phyloP scores from a whole-genome alignment of 2,113 vertebrate species.

The Laticauda colubrina region DNA sequence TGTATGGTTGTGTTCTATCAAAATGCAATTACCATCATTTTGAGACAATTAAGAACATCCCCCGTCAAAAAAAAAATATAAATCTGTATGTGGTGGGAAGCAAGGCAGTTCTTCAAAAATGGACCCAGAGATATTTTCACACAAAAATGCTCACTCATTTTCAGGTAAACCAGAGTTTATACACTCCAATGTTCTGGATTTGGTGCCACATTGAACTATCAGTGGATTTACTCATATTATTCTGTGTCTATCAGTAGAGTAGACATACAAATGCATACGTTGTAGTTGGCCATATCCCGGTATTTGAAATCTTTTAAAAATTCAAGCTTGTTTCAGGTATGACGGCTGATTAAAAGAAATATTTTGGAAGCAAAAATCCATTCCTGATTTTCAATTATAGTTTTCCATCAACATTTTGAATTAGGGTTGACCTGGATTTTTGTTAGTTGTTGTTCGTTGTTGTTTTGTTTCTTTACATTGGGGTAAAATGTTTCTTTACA shows the following conservation, averaged over 20 bases:
- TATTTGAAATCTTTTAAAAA: background rate
- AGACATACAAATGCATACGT: background rate
- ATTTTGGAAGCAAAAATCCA: background rate
- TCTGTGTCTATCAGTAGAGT: background rate
- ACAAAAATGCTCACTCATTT: background rate
- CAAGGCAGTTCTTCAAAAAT: background rate
- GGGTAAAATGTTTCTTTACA: background rate
- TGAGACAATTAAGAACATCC: background rate
- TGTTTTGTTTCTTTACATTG: background rate
- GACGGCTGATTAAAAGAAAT: background rate
- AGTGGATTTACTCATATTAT: background rate
- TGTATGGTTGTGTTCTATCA: background rate
- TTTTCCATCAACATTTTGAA: background rate
- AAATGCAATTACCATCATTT: background rate
- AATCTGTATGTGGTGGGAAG: background rate
- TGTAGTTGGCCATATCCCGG: background rate
- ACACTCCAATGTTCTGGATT: background rate
- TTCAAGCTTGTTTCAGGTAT: background rate
- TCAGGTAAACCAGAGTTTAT: background rate
- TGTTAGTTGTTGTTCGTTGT: background rate
- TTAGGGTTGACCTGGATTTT: background rate
- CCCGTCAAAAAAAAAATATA: background rate
- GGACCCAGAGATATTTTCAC: background rate
- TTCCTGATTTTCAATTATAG: background rate
- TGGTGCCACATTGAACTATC: background rate